Percentiles rank a stretch among this genome's conserved stretches.
Conservation (phyloP, 2,888 invertebrate species). For the Epinotia bilunana region DNA sequence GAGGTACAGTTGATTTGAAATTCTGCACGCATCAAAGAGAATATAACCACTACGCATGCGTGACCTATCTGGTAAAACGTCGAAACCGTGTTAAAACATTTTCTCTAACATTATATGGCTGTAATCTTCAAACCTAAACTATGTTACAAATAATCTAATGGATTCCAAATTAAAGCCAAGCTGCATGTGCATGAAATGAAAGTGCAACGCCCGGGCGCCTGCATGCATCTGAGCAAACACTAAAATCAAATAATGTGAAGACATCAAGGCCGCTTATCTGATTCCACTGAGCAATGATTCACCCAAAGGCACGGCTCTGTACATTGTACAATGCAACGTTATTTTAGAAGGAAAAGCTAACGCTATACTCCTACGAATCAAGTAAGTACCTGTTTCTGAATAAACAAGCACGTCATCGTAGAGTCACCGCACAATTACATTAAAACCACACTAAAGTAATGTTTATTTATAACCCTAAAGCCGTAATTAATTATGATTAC, state of each 20-base stretch:
- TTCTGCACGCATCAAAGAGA: too few relatives aligned
- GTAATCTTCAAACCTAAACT: not conserved
- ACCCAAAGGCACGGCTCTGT: conserved; percentile 19
- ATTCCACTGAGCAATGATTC: conserved; percentile 31
- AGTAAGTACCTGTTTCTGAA: conserved; percentile 13
- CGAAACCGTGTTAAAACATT: too few relatives aligned
- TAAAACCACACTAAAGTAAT: conserved; percentile 9
- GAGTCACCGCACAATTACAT: conserved; percentile 28
- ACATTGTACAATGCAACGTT: conserved; percentile 28
- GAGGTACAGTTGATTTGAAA: too few relatives aligned
- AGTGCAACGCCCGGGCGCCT: conserved; percentile 35
- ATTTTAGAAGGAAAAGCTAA: conserved; percentile 3
- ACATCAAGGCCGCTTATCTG: conserved; percentile 47
- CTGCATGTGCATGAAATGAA: conserved; percentile 16
- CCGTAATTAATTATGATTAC: conserved; percentile 34
- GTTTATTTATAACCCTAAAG: conserved; percentile 25
- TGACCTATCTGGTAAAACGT: too few relatives aligned
- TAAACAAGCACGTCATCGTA: conserved; percentile 24
- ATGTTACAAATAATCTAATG: not conserved
- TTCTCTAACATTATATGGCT: too few relatives aligned
- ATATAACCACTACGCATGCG: too few relatives aligned
- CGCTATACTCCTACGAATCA: conserved; percentile 18
- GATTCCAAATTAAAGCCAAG: not conserved
- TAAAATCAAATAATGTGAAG: conserved; percentile 39
- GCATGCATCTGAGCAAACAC: conserved; percentile 42